Evolutionary conservation across 1,140 invertebrate genomes (phyloP).

Genomic region (Spodoptera litura): DNA sequence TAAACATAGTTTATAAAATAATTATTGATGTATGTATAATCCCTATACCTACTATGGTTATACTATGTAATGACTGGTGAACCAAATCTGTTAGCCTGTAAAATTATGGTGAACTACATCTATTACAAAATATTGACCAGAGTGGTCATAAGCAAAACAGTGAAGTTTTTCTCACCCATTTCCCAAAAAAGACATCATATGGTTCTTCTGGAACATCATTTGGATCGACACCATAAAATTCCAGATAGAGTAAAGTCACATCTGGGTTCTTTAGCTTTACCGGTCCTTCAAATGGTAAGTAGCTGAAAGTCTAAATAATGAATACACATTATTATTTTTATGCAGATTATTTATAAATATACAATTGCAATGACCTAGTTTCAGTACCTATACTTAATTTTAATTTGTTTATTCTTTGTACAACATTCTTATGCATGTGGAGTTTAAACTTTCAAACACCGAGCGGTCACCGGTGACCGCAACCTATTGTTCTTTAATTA

Average conservation of each 20-base stretch:
- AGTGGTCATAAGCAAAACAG: neutral
- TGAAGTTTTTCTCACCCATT: constrained; percentile 89
- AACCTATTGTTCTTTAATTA: too few relatives aligned
- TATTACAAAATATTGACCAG: constrained; percentile 14
- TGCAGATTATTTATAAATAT: neutral
- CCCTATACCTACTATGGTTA: too few relatives aligned
- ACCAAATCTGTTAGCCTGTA: too few relatives aligned
- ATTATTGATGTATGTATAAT: too few relatives aligned
- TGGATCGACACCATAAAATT: constrained; percentile 94
- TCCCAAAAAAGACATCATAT: constrained; percentile 93
- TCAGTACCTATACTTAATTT: neutral
- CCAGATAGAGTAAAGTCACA: constrained; percentile 92
- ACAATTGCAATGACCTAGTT: neutral
- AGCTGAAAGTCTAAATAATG: constrained; percentile 89
- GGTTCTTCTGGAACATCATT: constrained; percentile 90
- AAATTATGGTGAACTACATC: too few relatives aligned
- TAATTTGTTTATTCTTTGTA: neutral
- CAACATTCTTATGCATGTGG: too few relatives aligned
- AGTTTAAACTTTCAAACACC: too few relatives aligned
- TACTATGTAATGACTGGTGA: too few relatives aligned
- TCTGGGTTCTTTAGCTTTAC: constrained; percentile 95
- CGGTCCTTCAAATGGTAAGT: constrained; percentile 92
- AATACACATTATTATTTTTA: neutral
- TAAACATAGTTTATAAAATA: too few relatives aligned
- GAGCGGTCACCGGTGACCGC: too few relatives aligned